These are phyloP conservation scores for Aegotheles bennettii DNA, from an alignment of 2,113 vertebrate genomes.

Conservation along the genomic window DNA sequence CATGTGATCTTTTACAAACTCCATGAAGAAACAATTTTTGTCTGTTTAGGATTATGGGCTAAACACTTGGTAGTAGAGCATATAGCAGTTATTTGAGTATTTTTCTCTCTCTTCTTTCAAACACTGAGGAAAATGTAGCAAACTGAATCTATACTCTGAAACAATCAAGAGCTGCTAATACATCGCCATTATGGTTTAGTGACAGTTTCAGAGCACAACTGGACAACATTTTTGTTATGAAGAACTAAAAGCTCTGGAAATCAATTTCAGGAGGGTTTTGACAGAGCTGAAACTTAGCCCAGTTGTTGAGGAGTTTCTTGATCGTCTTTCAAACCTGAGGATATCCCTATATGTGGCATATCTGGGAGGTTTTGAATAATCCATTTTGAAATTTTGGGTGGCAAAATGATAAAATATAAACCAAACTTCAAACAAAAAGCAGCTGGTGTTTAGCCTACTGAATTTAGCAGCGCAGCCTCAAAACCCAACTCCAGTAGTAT, in stretches of 20 bases:
- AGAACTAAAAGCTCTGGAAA: not conserved
- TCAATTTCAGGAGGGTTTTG: not conserved
- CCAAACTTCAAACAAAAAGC: not conserved
- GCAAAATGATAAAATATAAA: not conserved
- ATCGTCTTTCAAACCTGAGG: not conserved
- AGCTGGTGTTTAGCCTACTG: not conserved
- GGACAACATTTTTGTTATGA: not conserved
- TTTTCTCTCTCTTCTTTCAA: not conserved
- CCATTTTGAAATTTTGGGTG: not conserved
- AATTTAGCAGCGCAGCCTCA: not conserved
- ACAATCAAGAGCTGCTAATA: not conserved
- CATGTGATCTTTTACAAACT: not conserved
- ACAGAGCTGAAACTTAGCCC: not conserved
- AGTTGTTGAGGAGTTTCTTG: not conserved
- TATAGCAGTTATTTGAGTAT: slow-evolving; percentile 1
- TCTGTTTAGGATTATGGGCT: slow-evolving; percentile 5
- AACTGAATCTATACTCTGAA: not conserved
- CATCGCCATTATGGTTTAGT: not conserved
- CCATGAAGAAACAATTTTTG: slow-evolving; percentile 15
- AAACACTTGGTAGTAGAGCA: not conserved
- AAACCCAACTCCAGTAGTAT: not conserved
- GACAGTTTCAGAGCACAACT: not conserved
- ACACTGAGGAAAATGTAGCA: not conserved
- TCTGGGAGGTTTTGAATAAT: not conserved
- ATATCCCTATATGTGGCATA: not conserved